Percentiles rank a stretch among this genome's conserved stretches.
Evolutionary conservation across 1,140 invertebrate species (phyloP).

Genomic region (Pinna nobilis): DNA sequence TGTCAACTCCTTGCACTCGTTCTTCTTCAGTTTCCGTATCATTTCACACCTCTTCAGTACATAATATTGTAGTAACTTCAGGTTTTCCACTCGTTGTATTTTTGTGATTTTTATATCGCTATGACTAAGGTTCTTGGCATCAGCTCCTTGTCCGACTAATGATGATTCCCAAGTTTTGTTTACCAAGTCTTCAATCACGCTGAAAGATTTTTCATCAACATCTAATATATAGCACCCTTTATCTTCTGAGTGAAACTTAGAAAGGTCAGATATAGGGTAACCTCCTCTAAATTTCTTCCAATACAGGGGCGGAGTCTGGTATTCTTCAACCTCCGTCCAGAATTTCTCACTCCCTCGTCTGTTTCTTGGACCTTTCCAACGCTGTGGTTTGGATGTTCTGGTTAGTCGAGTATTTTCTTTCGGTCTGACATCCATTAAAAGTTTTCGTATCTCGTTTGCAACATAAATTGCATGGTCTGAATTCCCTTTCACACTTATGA

Average conservation of each 20-base stretch:
- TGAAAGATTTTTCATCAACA: constrained; percentile 15
- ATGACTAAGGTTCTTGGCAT: constrained; percentile 34
- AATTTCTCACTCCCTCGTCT: not conserved
- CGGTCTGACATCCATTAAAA: not conserved
- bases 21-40: constrained; percentile 26
- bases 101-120: constrained; percentile 34
- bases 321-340: not conserved
- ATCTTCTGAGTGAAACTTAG: not conserved
- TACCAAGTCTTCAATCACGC: constrained; percentile 50
- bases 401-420: not conserved
- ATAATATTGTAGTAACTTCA: constrained; percentile 40
- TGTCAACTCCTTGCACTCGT: constrained; percentile 17
- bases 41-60: constrained; percentile 13
- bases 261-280: no score
- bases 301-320: not conserved
- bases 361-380: not conserved
- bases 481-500: no score
- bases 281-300: constrained; percentile 5
- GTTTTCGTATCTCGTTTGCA: not conserved
- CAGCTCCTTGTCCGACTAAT: constrained; percentile 39
- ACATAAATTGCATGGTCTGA: not conserved
- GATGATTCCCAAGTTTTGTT: constrained; percentile 40
- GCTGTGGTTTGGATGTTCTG: not conserved
- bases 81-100: constrained; percentile 50
- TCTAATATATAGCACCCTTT: no score